phyloP scores from a whole-genome alignment of 2,888 invertebrate species.

The Phengaris alcon region DNA sequence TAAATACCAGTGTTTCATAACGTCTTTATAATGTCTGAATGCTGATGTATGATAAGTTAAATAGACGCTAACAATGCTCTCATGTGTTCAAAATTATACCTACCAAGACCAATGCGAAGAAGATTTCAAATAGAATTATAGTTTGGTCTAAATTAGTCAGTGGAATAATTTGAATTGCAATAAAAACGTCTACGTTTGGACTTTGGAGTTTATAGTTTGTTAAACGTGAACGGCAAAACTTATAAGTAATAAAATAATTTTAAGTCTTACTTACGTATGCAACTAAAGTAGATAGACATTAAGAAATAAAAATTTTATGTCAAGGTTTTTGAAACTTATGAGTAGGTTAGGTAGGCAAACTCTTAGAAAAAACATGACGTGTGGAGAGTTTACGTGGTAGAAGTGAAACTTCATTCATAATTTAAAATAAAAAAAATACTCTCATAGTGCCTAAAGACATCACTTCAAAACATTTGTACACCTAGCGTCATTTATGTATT shows the following conservation, averaged over 20 bases:
- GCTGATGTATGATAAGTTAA: conserved; percentile 26
- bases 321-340: neutral
- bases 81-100: conserved; percentile 18
- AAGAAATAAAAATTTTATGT: neutral
- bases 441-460: no score
- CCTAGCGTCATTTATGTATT: no score
- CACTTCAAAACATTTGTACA: no score
- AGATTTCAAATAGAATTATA: neutral
- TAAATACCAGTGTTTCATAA: conserved; percentile 49
- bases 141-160: neutral
- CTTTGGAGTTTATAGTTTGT: no score
- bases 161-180: neutral
- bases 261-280: no score
- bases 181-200: neutral
- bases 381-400: no score
- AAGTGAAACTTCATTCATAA: no score
- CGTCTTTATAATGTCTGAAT: conserved; percentile 43
- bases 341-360: no score
- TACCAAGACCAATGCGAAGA: neutral
- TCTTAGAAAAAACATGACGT: no score
- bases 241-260: no score
- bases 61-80: conserved; percentile 29
- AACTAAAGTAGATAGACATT: neutral
- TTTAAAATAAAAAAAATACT: no score
- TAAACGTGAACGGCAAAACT: no score